phyloP scores from a whole-genome alignment of 2,888 invertebrate genomes.

The Chymomyza amoena region DNA sequence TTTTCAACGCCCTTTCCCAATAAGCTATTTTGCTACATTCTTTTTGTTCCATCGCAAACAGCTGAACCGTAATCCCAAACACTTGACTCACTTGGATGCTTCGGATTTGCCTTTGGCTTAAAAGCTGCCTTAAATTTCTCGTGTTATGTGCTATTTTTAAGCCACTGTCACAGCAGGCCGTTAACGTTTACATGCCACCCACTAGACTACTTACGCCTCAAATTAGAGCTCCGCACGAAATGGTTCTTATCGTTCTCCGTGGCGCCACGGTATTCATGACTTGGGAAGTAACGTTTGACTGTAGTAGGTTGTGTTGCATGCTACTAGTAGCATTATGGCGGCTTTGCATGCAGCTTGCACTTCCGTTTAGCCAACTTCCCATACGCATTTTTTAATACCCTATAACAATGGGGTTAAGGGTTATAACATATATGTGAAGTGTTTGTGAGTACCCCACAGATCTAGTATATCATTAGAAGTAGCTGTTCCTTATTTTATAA shows the following conservation, averaged over 20 bases:
- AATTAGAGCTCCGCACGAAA: neutral
- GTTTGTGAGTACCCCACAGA: no score
- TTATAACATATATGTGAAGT: no score
- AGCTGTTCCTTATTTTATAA: no score
- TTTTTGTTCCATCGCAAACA: neutral
- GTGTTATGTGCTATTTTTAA: neutral
- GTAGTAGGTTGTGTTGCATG: neutral
- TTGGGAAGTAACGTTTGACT: neutral
- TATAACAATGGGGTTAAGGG: no score
- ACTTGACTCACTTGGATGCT: constrained; percentile 1
- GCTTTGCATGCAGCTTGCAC: neutral
- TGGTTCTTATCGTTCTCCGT: neutral
- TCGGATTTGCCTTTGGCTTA: neutral
- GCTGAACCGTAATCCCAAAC: neutral
- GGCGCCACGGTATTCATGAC: neutral
- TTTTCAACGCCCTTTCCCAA: neutral
- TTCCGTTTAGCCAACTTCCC: neutral
- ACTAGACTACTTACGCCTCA: neutral
- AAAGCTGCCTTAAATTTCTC: neutral
- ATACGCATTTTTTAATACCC: neutral
- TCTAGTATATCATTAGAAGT: no score
- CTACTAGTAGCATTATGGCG: neutral
- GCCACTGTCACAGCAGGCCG: neutral
- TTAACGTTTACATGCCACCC: neutral
- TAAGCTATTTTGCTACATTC: neutral